Evolutionary conservation across 2,888 invertebrate genomes (phyloP), one percentile per base, ranked within the genome.

Genomic region (Eupithecia centaureata): DNA sequence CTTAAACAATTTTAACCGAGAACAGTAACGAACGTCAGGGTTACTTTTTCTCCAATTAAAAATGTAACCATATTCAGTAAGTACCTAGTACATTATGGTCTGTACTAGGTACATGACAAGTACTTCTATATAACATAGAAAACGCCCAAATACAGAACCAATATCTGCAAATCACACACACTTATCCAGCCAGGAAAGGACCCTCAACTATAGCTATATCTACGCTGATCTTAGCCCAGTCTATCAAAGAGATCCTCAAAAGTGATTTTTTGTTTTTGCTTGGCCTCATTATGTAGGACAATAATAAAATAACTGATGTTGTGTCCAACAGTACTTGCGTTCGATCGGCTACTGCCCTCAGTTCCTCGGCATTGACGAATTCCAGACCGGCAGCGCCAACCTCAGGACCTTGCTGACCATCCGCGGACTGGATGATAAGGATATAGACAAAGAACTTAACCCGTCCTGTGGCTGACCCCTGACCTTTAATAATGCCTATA

Each of bases 341-440:
- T 92, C 94, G 70, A 94, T 98, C 81, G 97, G 98, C 30, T 98
- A 98, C 88, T 98, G 98, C 85, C 98, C 98, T 0, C 98, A 98
- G 92, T 96, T 96, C 85, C 96, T 96, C 88, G 97, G 97, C 0
- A 87, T 98, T 57, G 96, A 98, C 79, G 95, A 94, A 65, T 95
- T 96, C 78, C 94, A 97, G 83, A 97, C 97, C 10, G 96, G 97
- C 0, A 88, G 94, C 68, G 95, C 98, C 83, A 96, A 96, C 80
- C 88, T 98, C 59, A 88, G 85, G 57, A 91, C 97, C 69, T 95
- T 97, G 88, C 96, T 96, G 1, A 89, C 95, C 13, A 88, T 98
- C 60, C 94, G 97, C 5, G 98, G 97, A 0, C 94, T 97, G 22
- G 78, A 83, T 0, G 72, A 77, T 0, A 62, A 73, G 0, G 88